Conservation (phyloP, 2,888 invertebrate genomes). For the Bedellia somnulentella region DNA sequence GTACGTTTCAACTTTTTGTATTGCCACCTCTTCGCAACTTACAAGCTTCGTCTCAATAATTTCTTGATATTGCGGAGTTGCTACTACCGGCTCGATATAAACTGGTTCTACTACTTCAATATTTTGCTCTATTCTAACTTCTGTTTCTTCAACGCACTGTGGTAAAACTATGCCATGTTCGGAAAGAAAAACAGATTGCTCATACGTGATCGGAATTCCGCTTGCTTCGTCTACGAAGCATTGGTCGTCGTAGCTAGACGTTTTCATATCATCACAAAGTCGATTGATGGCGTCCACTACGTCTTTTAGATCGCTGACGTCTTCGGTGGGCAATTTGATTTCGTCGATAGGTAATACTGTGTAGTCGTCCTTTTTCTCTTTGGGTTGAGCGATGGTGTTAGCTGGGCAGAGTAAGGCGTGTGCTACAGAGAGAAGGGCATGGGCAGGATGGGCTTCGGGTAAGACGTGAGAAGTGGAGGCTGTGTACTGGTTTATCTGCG, state of each 20-base stretch:
- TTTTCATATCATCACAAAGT: slow-evolving; percentile 49
- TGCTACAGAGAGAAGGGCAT: slow-evolving; percentile 32
- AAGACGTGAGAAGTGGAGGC: slow-evolving; percentile 19
- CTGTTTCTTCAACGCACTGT: neutral
- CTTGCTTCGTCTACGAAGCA: slow-evolving; percentile 2
- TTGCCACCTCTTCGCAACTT: neutral
- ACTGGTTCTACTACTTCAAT: neutral
- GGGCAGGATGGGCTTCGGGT: slow-evolving; percentile 31
- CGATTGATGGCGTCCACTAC: slow-evolving; percentile 53
- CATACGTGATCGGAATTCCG: neutral
- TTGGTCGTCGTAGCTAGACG: slow-evolving; percentile 24
- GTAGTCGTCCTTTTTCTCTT: slow-evolving; percentile 5
- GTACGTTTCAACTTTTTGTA: neutral
- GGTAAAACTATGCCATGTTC: no score
- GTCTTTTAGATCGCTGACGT: slow-evolving; percentile 42
- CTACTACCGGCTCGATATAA: neutral
- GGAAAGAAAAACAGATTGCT: neutral
- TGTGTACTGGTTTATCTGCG: slow-evolving; percentile 10
- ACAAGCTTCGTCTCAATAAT: no score
- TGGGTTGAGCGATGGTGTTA: slow-evolving; percentile 19
- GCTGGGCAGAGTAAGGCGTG: slow-evolving; percentile 38
- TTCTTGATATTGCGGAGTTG: neutral
- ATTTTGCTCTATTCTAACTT: no score
- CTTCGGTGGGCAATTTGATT: slow-evolving; percentile 24
- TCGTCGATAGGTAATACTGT: slow-evolving; percentile 27